Conservation (phyloP, 2,113 vertebrate species). For the Saccopteryx leptura region DNA sequence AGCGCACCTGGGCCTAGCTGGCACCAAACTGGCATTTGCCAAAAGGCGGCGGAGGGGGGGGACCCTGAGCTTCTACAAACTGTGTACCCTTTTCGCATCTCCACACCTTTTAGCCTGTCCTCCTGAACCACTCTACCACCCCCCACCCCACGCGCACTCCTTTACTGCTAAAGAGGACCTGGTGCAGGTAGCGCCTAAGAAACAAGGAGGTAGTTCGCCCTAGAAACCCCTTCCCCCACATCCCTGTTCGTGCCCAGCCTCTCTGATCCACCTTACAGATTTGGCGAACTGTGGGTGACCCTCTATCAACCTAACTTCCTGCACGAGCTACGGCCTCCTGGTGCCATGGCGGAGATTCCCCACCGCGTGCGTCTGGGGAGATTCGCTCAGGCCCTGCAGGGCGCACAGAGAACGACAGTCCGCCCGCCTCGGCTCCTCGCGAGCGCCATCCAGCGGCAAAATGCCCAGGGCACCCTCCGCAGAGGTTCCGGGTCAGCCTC, state of each 20-base stretch:
- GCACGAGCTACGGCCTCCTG: background rate
- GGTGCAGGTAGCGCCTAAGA: background rate
- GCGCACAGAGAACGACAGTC: fast-evolving
- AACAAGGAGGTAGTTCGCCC: fast-evolving
- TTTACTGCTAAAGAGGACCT: background rate
- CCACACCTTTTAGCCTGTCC: background rate
- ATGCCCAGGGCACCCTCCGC: background rate
- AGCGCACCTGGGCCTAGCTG: fast-evolving
- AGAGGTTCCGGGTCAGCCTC: background rate
- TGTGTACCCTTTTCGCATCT: background rate
- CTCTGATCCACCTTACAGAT: background rate
- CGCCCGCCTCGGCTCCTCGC: background rate
- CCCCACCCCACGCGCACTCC: background rate
- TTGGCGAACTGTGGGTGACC: background rate
- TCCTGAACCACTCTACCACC: background rate
- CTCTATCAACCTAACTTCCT: background rate
- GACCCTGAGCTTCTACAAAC: background rate
- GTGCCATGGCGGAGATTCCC: background rate
- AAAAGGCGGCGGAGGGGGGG: background rate
- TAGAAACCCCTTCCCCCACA: background rate
- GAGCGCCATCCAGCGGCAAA: slow-evolving; percentile 85
- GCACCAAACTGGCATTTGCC: background rate
- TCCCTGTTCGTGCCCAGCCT: too few species aligned
- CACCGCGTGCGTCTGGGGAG: background rate
- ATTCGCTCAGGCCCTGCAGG: background rate